A percentile compares a stretch with the other conserved stretches of the same genome.
phyloP scores from a whole-genome alignment of 2,888 invertebrate species.

The Diarsia rubi region DNA sequence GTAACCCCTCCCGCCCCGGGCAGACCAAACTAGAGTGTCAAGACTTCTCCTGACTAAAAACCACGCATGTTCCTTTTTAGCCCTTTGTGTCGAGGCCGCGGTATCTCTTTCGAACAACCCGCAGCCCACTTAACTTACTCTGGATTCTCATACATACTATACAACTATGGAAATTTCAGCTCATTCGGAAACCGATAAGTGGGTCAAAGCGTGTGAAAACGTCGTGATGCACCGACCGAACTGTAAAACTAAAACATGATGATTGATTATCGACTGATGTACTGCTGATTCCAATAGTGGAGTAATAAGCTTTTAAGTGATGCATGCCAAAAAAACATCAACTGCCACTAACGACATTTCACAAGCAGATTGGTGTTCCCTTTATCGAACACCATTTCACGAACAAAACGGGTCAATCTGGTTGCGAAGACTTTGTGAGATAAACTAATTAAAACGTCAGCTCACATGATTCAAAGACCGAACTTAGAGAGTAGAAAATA shows the following conservation, averaged over 20 bases:
- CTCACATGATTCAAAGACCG: neutral
- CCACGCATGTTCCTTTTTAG: too few species aligned
- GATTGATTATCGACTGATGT: neutral
- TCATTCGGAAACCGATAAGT: too few species aligned
- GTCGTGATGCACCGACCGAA: too few species aligned
- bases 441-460: neutral
- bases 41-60: too few species aligned
- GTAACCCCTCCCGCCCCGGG: too few species aligned
- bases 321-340: neutral
- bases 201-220: too few species aligned
- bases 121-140: too few species aligned
- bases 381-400: neutral
- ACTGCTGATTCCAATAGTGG: neutral
- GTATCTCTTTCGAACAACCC: too few species aligned
- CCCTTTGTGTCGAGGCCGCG: too few species aligned
- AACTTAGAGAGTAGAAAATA: constrained; percentile 2
- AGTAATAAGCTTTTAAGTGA: neutral
- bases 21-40: too few species aligned
- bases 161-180: too few species aligned
- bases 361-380: neutral
- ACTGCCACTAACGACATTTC: neutral
- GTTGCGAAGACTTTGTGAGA: constrained; percentile 5
- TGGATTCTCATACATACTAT: too few species aligned
- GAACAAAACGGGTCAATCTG: constrained; percentile 4
- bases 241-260: neutral